A percentile compares a stretch with the other conserved stretches of the same genome.
Conservation (phyloP, 2,797 vertebrate species). For the Acrossocheilus wenchowensis region DNA sequence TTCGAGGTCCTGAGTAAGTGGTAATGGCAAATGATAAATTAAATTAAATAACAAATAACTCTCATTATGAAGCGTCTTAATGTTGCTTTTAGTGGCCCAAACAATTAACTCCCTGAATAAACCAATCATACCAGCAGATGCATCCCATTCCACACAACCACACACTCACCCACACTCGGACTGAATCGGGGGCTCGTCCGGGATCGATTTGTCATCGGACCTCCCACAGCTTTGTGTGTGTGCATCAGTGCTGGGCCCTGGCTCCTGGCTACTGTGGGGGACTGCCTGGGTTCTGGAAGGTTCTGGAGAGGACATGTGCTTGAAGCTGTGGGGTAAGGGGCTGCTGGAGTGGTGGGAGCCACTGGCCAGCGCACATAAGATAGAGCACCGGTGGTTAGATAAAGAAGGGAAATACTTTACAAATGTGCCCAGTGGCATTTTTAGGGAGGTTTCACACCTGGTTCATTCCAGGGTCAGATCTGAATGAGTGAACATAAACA, state of each 20-base stretch:
- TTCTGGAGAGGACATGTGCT: slow-evolving; percentile 87
- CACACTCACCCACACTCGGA: slow-evolving; percentile 86
- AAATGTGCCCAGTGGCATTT: background rate
- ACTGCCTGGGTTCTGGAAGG: slow-evolving; percentile 92
- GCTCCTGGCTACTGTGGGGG: slow-evolving; percentile 77
- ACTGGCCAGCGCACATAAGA: slow-evolving; percentile 69
- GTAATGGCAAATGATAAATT: background rate
- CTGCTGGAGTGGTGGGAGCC: slow-evolving; percentile 93
- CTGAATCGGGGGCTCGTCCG: slow-evolving; percentile 85
- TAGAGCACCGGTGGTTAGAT: slow-evolving; percentile 36
- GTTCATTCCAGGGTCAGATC: background rate
- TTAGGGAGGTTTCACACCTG: background rate
- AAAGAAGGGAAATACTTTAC: background rate
- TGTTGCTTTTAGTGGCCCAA: slow-evolving; percentile 22
- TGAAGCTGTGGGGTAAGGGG: slow-evolving; percentile 85
- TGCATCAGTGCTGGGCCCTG: slow-evolving; percentile 67
- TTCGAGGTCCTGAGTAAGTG: background rate
- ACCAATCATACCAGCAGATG: background rate
- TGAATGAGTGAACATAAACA: too few relatives aligned
- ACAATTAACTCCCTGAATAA: background rate
- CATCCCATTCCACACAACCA: background rate
- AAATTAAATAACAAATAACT: slow-evolving; percentile 21
- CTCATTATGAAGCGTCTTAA: background rate
- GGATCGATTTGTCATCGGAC: slow-evolving; percentile 81
- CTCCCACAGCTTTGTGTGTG: slow-evolving; percentile 85